A percentile compares a stretch with the other conserved stretches of the same genome.
These are phyloP conservation scores for Champsocephalus gunnari DNA, from an alignment of 2,797 vertebrate species.

Conservation along the genomic window DNA sequence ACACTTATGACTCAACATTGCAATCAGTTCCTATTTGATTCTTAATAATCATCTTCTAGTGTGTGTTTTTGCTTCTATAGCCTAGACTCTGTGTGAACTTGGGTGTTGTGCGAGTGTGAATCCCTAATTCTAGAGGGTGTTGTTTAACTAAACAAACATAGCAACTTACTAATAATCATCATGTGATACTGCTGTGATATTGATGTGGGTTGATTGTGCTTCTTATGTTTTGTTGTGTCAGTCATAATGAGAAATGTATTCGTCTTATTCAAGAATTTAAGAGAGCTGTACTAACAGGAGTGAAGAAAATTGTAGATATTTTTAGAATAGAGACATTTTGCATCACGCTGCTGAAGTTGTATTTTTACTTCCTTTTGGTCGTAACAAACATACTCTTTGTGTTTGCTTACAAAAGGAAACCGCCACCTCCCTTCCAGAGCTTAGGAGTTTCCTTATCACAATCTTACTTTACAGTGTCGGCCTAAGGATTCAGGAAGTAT, in stretches of 20 bases:
- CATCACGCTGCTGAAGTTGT: background rate
- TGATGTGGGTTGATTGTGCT: conserved; percentile 2
- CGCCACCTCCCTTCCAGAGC: conserved; percentile 1
- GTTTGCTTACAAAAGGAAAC: conserved; percentile 62
- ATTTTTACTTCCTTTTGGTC: conserved; percentile 5
- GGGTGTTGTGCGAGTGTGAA: conserved; percentile 44
- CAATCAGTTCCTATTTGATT: conserved; percentile 9
- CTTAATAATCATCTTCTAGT: background rate
- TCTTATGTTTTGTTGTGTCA: conserved; percentile 21
- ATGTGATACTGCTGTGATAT: conserved; percentile 32
- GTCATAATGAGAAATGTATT: background rate
- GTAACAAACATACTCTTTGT: conserved; percentile 3
- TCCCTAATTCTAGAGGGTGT: conserved; percentile 30
- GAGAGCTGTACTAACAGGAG: background rate
- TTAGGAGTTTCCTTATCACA: conserved; percentile 23
- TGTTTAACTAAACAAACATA: conserved; percentile 15
- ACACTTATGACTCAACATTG: conserved; percentile 14
- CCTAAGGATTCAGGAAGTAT: conserved; percentile 26
- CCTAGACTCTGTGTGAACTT: conserved; percentile 27
- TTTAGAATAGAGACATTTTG: background rate
- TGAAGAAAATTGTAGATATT: conserved; percentile 4
- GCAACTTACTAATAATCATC: conserved; percentile 37
- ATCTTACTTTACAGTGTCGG: background rate
- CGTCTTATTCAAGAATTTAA: background rate
- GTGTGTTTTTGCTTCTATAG: conserved; percentile 27